Conservation (phyloP, 2,797 vertebrate genomes). For the Phaenicophaeus curvirostris region DNA sequence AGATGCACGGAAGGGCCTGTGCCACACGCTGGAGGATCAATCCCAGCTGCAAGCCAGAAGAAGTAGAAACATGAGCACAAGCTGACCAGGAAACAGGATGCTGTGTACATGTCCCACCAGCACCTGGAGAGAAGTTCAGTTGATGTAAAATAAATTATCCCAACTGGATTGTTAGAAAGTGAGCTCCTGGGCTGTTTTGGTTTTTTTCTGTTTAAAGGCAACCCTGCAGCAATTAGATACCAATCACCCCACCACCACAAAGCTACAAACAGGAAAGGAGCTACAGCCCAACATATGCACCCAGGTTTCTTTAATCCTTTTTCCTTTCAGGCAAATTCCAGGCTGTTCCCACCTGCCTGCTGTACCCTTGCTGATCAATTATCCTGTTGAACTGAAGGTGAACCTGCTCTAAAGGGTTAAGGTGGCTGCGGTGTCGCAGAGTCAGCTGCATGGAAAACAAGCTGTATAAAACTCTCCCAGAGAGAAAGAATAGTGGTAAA, state of each 20-base stretch:
- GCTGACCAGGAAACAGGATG: neutral
- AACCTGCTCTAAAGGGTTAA: slow-evolving; percentile 53
- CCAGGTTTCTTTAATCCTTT: slow-evolving; percentile 63
- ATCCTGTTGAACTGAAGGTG: slow-evolving; percentile 61
- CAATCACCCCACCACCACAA: slow-evolving; percentile 51
- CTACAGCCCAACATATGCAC: slow-evolving; percentile 19
- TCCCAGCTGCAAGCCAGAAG: neutral
- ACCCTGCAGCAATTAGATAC: slow-evolving; percentile 65
- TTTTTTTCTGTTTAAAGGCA: neutral
- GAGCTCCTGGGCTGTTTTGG: neutral
- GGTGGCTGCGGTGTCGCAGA: neutral
- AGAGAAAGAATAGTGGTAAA: neutral
- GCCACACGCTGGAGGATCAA: neutral
- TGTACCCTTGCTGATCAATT: slow-evolving; percentile 59
- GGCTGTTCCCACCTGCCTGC: slow-evolving; percentile 51
- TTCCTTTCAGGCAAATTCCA: slow-evolving; percentile 77
- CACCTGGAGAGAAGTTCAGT: neutral
- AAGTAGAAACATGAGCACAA: neutral
- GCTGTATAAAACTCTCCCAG: accelerated
- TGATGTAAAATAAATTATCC: slow-evolving; percentile 20
- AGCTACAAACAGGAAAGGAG: slow-evolving; percentile 64
- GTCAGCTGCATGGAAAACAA: neutral
- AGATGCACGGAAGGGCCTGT: neutral
- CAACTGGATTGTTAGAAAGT: neutral
- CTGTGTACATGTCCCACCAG: neutral